These are phyloP conservation scores for Erpornis zantholeuca DNA, from an alignment of 2,113 vertebrate genomes.

Conservation along the genomic window DNA sequence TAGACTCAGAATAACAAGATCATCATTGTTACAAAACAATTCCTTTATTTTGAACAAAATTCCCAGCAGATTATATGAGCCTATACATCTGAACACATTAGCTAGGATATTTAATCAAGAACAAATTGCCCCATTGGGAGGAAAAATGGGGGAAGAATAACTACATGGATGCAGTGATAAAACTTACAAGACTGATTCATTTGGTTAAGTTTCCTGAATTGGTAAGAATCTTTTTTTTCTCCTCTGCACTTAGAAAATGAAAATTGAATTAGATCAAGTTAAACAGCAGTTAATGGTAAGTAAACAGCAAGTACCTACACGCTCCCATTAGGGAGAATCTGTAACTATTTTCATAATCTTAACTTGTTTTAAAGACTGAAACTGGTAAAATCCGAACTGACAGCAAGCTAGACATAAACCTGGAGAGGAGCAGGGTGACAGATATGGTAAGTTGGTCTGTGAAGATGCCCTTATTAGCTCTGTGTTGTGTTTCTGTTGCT, in stretches of 20 bases:
- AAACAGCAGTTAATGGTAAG: constrained; percentile 86
- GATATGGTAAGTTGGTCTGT: constrained; percentile 80
- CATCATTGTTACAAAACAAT: neutral
- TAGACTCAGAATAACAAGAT: neutral
- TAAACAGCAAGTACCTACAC: neutral
- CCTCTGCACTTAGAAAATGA: constrained; percentile 87
- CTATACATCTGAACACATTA: neutral
- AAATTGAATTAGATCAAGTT: constrained; percentile 90
- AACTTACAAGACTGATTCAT: neutral
- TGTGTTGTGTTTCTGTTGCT: neutral
- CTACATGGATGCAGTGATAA: neutral
- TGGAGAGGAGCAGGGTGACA: constrained; percentile 89
- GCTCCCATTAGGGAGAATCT: neutral
- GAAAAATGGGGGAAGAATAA: neutral
- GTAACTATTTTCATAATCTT: neutral
- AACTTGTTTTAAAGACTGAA: constrained; percentile 82
- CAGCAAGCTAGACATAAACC: constrained; percentile 92
- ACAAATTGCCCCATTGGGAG: neutral
- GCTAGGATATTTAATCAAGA: neutral
- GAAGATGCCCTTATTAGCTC: neutral
- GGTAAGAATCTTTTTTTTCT: neutral
- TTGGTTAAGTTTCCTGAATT: neutral
- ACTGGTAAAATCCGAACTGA: constrained; percentile 85
- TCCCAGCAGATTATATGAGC: neutral
- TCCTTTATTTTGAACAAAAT: neutral